phyloP scores from a whole-genome alignment of 2,113 vertebrate genomes.

The Ascaphus truei region DNA sequence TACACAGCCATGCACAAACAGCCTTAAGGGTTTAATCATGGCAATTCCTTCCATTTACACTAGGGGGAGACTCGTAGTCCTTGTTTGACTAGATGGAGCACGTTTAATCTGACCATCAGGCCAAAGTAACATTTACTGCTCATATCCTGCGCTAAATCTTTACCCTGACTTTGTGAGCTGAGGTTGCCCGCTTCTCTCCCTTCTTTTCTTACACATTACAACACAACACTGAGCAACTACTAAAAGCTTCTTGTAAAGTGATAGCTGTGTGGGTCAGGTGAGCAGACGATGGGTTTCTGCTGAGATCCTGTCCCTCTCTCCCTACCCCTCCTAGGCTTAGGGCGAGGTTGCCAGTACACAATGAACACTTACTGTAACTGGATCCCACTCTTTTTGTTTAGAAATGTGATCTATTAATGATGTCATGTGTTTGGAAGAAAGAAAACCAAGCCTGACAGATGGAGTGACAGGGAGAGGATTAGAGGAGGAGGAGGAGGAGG shows the following conservation, averaged over 20 bases:
- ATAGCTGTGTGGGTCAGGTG: slow-evolving; percentile 20
- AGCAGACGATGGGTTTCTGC: slow-evolving; percentile 4
- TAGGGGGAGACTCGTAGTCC: too few species aligned
- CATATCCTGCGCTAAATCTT: neutral
- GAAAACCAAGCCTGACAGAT: slow-evolving; percentile 1
- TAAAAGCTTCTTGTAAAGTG: slow-evolving; percentile 37
- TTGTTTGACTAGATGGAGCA: too few species aligned
- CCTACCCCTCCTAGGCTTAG: neutral
- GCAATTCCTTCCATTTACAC: too few species aligned
- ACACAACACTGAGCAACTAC: slow-evolving; percentile 5
- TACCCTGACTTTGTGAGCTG: neutral
- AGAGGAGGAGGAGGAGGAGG: neutral
- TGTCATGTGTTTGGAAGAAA: slow-evolving; percentile 39
- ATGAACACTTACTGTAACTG: slow-evolving; percentile 2
- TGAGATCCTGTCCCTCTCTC: neutral
- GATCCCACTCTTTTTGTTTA: neutral
- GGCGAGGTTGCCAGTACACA: slow-evolving; percentile 39
- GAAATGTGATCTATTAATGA: slow-evolving; percentile 40
- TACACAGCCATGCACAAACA: too few species aligned
- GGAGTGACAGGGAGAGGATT: neutral
- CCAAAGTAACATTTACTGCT: neutral
- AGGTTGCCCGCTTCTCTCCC: neutral
- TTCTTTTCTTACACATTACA: too few species aligned
- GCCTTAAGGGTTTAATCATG: too few species aligned
- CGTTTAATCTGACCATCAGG: too few species aligned